Conservation (phyloP, 2,113 vertebrate species). For the Brachionichthys hirsutus region DNA sequence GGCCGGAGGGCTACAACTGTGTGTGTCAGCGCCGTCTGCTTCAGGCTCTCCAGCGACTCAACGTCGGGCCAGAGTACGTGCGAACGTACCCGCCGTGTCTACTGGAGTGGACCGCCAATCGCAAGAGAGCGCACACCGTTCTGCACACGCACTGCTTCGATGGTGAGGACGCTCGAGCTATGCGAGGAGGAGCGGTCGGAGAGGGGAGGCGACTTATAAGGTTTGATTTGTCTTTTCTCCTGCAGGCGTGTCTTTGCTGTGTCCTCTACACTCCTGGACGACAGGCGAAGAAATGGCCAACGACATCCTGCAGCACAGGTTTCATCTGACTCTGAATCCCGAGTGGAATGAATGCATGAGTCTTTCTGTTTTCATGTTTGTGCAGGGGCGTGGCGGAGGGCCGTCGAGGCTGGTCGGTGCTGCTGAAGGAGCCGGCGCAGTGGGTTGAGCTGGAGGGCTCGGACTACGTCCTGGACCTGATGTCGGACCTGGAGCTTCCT, state of each 20-base stretch:
- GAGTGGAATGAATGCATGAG: not conserved
- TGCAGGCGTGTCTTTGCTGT: slow-evolving; percentile 85
- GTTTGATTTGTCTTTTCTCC: slow-evolving; percentile 1
- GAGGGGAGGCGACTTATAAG: not conserved
- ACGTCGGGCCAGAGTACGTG: slow-evolving; percentile 66
- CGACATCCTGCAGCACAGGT: slow-evolving; percentile 90
- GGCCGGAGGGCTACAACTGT: slow-evolving; percentile 84
- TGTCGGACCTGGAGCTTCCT: slow-evolving; percentile 90
- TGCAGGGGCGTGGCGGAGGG: slow-evolving; percentile 84
- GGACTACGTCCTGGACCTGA: slow-evolving; percentile 89
- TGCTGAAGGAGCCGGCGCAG: slow-evolving; percentile 84
- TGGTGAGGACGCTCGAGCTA: slow-evolving; percentile 71
- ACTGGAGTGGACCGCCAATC: slow-evolving; percentile 89
- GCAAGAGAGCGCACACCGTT: slow-evolving; percentile 86
- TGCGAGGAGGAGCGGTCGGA: not conserved
- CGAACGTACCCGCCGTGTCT: slow-evolving; percentile 87
- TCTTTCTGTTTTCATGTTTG: slow-evolving; percentile 10
- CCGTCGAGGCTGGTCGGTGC: slow-evolving; percentile 88
- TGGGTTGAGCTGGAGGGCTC: slow-evolving; percentile 94
- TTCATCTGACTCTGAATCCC: not conserved
- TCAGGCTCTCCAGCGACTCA: slow-evolving; percentile 83
- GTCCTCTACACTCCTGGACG: slow-evolving; percentile 92
- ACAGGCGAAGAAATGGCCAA: slow-evolving; percentile 90
- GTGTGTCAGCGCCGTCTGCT: slow-evolving; percentile 93
- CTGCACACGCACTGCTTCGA: slow-evolving; percentile 89